Evolutionary conservation across 2,888 invertebrate genomes (phyloP), one percentile per base, ranked within the genome.

Genomic region (Eupithecia pulchellata): DNA sequence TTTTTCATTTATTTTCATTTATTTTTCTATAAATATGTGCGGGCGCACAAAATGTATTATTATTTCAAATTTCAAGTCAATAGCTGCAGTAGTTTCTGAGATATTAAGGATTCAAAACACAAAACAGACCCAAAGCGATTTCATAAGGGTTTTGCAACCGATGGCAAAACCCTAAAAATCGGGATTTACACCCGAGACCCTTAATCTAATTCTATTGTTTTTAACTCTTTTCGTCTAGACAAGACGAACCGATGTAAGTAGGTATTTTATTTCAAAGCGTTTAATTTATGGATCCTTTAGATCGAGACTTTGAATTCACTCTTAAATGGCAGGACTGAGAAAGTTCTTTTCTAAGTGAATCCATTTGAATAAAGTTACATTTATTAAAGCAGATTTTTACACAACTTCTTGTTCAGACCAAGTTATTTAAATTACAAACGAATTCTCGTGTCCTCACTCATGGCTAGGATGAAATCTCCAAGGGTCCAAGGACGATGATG

Each of bases 141-240:
- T n/a, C n/a, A n/a, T n/a, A n/a, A n/a, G n/a, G n/a, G n/a, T n/a
- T n/a, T n/a, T n/a, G n/a, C n/a, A n/a, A n/a, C n/a, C n/a, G n/a
- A n/a, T n/a, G n/a, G n/a, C n/a, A n/a, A n/a, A n/a, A n/a, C n/a
- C n/a, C n/a, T n/a, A 47, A 20, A 47, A 47, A 9, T 47, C 42
- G 9, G n/a, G 1, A 47, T 47, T 20, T 20, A 17, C 17, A 57
- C 29, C 27, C 57, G 0, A n/a, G n/a, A 29, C n/a, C 1, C 30
- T 32, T 17, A 29, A 27, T 2, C 29, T 2, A 17, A 57, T 17
- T 30, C 9, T 30, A 30, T 29, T 58, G 17, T n/a, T 29, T 0
- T 17, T 58, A 32, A 20, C n/a, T 8, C 29, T 58, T 58, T 30
- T 30, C n/a, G 58, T 58, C 58, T 29, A 32, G 32, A 60, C 58